These are phyloP conservation scores for Struthio camelus DNA, from an alignment of 2,113 vertebrate species.

Conservation along the genomic window DNA sequence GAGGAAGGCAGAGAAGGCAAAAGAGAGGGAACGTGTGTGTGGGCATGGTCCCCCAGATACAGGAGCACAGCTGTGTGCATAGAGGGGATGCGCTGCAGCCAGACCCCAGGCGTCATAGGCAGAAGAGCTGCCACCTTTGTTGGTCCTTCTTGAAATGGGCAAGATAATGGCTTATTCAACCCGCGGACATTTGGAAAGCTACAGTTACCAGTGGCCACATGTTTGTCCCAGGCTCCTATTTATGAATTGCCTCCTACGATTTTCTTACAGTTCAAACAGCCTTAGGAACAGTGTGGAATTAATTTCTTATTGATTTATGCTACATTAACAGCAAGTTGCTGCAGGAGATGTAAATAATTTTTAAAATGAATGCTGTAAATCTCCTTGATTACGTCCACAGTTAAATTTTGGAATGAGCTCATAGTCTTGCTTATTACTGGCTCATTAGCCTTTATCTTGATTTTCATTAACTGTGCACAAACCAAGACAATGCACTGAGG, in stretches of 20 bases:
- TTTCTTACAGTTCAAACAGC: neutral
- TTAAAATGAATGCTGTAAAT: neutral
- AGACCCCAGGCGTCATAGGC: neutral
- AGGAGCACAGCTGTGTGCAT: neutral
- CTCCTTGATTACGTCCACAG: neutral
- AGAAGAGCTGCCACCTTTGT: neutral
- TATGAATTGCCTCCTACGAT: neutral
- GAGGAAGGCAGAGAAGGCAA: too few relatives aligned
- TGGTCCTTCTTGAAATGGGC: neutral
- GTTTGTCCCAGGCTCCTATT: neutral
- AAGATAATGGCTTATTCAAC: fast-evolving
- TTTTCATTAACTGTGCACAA: neutral
- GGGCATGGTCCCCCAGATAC: neutral
- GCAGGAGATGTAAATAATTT: neutral
- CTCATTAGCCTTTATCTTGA: neutral
- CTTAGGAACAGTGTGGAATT: neutral
- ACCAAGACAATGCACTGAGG: neutral
- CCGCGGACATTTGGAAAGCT: neutral
- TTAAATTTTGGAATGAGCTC: neutral
- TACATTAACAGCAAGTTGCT: neutral
- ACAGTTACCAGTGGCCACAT: fast-evolving
- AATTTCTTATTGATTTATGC: neutral
- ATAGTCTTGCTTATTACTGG: neutral
- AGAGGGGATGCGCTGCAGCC: neutral
- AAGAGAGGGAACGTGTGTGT: neutral